These are phyloP conservation scores for Nomada flava DNA, from an alignment of 2,888 invertebrate genomes.

Conservation along the genomic window DNA sequence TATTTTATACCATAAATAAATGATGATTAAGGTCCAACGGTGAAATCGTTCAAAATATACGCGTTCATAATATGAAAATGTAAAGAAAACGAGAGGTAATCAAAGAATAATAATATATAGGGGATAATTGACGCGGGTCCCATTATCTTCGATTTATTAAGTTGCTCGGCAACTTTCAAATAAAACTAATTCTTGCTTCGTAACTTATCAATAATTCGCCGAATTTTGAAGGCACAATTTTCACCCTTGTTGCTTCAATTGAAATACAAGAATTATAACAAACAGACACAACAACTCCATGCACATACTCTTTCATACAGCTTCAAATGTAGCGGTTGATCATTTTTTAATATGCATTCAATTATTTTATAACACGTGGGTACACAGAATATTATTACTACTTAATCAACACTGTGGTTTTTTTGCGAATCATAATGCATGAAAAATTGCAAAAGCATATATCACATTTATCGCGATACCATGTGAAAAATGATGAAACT, in stretches of 20 bases:
- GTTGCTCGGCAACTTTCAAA: background rate
- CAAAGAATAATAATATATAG: conserved; percentile 35
- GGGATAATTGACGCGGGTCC: conserved; percentile 19
- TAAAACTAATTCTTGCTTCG: conserved; percentile 3
- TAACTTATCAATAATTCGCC: conserved; percentile 12
- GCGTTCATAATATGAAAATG: conserved; percentile 39
- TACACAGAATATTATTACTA: conserved; percentile 67
- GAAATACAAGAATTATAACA: conserved; percentile 52
- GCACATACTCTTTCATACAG: conserved; percentile 64
- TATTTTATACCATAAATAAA: conserved; percentile 39
- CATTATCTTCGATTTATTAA: conserved; percentile 14
- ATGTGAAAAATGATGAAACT: conserved; percentile 58
- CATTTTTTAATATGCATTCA: conserved; percentile 49
- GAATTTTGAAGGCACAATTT: background rate
- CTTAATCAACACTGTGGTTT: conserved; percentile 64
- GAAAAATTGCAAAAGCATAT: conserved; percentile 70
- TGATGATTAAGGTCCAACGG: conserved; percentile 36
- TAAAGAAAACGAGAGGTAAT: conserved; percentile 33
- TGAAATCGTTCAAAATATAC: conserved; percentile 28
- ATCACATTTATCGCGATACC: conserved; percentile 61
- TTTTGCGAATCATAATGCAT: conserved; percentile 72
- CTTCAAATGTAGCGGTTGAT: conserved; percentile 50
- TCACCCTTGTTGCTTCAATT: conserved; percentile 31
- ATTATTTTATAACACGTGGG: conserved; percentile 71
- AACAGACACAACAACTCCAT: conserved; percentile 62